Evolutionary conservation across 2,797 vertebrate species (phyloP).

Genomic region (Pagetopsis macropterus): DNA sequence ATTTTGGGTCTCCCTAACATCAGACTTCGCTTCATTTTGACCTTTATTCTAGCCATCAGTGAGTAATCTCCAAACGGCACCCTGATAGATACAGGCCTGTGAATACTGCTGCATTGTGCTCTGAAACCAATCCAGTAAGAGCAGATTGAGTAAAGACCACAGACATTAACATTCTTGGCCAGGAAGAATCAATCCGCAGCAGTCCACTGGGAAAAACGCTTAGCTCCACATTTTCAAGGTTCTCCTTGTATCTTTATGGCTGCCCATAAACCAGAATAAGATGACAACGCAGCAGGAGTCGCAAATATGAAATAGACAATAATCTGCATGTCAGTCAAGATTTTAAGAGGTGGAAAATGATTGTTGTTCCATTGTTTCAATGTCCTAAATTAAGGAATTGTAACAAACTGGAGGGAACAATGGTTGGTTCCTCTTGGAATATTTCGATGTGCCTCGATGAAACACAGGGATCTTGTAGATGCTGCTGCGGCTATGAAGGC

Average conservation of each 20-base stretch:
- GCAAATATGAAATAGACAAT: conserved; percentile 46
- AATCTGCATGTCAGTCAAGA: conserved; percentile 46
- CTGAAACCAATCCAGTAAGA: conserved; percentile 65
- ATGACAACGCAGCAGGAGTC: conserved; percentile 49
- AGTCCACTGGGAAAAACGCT: conserved; percentile 66
- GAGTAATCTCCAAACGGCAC: conserved; percentile 65
- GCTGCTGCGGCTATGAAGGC: conserved; percentile 62
- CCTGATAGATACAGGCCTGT: conserved; percentile 52
- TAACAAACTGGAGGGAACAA: conserved; percentile 18
- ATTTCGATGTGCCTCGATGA: conserved; percentile 36
- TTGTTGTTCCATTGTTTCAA: conserved; percentile 36
- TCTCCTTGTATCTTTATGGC: conserved; percentile 60
- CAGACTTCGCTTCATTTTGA: conserved; percentile 67
- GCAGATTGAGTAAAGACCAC: conserved; percentile 69
- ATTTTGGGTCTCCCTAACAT: conserved; percentile 67
- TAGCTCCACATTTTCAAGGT: conserved; percentile 71
- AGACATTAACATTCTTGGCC: conserved; percentile 76
- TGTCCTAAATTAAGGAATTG: conserved; percentile 34
- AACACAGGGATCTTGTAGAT: conserved; percentile 42
- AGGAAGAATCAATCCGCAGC: conserved; percentile 74
- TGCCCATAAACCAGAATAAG: conserved; percentile 56
- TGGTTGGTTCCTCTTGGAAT: conserved; percentile 20
- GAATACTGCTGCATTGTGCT: conserved; percentile 68
- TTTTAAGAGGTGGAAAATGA: conserved; percentile 23
- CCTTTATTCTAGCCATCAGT: conserved; percentile 72